A percentile compares a stretch with the other conserved stretches of the same genome.
These are phyloP conservation scores for Gastrophysa polygoni DNA, from an alignment of 2,888 invertebrate species.

Conservation along the genomic window DNA sequence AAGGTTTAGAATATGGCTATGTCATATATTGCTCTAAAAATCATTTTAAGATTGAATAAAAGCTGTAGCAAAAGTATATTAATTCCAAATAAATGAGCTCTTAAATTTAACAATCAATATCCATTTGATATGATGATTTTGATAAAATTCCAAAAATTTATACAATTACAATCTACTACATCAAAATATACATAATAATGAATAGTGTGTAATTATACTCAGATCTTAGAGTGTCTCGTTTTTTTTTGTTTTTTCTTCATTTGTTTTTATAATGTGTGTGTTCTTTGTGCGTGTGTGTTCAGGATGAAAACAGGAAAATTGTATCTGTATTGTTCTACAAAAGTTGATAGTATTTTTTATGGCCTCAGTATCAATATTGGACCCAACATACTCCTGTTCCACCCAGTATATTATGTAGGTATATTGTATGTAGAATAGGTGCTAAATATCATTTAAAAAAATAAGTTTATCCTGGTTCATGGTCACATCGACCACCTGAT, in stretches of 20 bases:
- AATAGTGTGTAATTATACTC: not conserved
- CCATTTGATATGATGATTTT: not conserved
- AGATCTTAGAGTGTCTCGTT: not conserved
- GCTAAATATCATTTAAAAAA: not conserved
- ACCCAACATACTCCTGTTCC: not conserved
- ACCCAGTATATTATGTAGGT: not conserved
- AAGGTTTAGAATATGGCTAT: conserved; percentile 36
- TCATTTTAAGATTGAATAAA: conserved; percentile 10
- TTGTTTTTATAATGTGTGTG: not conserved
- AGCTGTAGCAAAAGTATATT: conserved; percentile 24
- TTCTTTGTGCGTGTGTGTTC: conserved; percentile 3
- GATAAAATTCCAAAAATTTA: not conserved
- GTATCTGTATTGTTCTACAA: too few species aligned
- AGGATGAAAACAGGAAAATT: too few species aligned
- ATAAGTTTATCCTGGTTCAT: not conserved
- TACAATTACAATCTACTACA: not conserved
- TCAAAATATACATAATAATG: not conserved
- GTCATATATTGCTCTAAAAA: conserved; percentile 29
- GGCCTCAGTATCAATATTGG: too few species aligned
- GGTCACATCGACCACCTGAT: not conserved
- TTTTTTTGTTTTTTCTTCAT: not conserved
- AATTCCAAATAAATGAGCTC: conserved; percentile 29
- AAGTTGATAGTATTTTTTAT: too few species aligned
- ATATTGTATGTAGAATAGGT: not conserved
- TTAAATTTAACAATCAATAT: conserved; percentile 6